Percentiles rank a stretch among this genome's conserved stretches.
These are phyloP conservation scores for Sebastes cheni DNA, from an alignment of 2,797 vertebrate species.

Conservation along the genomic window DNA sequence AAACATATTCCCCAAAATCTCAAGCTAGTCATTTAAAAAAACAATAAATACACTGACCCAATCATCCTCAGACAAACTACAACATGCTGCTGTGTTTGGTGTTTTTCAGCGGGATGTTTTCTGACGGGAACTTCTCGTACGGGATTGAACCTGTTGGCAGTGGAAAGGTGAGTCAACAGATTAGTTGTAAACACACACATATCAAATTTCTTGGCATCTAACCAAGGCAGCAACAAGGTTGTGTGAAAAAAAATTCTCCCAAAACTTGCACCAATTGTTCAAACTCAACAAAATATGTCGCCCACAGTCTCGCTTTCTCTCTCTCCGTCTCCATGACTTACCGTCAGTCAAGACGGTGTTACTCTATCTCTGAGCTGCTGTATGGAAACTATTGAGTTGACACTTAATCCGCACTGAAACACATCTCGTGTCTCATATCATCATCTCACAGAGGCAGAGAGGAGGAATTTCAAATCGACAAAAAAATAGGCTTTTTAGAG, in stretches of 20 bases:
- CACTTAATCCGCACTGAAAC: conserved; percentile 47
- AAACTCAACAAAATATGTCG: neutral
- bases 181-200: neutral
- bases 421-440: conserved; percentile 7
- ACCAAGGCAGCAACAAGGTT: neutral
- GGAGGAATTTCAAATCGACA: neutral
- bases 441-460: neutral
- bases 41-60: neutral
- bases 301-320: neutral
- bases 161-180: conserved; percentile 70
- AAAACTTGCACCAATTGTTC: neutral
- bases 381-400: conserved; percentile 63
- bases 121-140: conserved; percentile 89
- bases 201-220: neutral
- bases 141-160: conserved; percentile 83
- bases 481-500: neutral
- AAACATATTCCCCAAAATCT: neutral
- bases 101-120: conserved; percentile 90
- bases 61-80: neutral
- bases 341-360: conserved; percentile 30
- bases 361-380: conserved; percentile 52
- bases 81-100: conserved; percentile 2
- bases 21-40: neutral
- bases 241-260: neutral
- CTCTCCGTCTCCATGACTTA: conserved; percentile 3